These are phyloP conservation scores for Uloborus diversus DNA, from an alignment of 1,140 invertebrate species.

Conservation along the genomic window DNA sequence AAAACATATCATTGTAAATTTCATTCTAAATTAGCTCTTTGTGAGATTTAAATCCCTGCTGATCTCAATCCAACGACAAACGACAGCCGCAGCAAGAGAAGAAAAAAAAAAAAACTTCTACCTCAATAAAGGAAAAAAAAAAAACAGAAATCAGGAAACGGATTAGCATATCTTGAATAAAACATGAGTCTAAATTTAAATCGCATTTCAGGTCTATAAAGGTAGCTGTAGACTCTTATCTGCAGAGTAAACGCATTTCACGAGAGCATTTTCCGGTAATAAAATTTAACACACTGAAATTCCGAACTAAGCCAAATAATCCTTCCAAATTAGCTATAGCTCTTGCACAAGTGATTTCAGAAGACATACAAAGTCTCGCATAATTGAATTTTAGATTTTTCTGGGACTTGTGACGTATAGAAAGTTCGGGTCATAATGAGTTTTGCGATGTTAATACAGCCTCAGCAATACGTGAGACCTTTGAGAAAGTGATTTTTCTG, in stretches of 20 bases:
- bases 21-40: too few species aligned
- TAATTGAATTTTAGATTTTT: constrained; percentile 12
- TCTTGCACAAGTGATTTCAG: neutral
- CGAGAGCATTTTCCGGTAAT: neutral
- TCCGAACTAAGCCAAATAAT: constrained; percentile 12
- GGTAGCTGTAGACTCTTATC: neutral
- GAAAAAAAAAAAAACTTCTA: too few species aligned
- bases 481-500: too few species aligned
- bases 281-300: constrained; percentile 10
- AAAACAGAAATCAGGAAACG: neutral
- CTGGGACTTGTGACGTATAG: neutral
- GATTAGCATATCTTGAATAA: constrained; percentile 6
- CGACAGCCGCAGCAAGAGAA: too few species aligned
- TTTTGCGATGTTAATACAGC: neutral
- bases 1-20: too few species aligned
- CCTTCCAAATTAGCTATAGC: constrained; percentile 4
- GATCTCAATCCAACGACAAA: too few species aligned
- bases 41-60: too few species aligned
- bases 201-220: constrained; percentile 11
- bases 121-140: neutral
- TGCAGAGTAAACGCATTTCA: neutral
- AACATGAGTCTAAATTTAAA: constrained; percentile 19
- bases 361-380: neutral
- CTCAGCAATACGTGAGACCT: neutral
- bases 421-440: neutral